Percentiles rank a stretch among this genome's conserved stretches.
phyloP scores from a whole-genome alignment of 2,797 vertebrate genomes.

The Eleutherodactylus coqui region DNA sequence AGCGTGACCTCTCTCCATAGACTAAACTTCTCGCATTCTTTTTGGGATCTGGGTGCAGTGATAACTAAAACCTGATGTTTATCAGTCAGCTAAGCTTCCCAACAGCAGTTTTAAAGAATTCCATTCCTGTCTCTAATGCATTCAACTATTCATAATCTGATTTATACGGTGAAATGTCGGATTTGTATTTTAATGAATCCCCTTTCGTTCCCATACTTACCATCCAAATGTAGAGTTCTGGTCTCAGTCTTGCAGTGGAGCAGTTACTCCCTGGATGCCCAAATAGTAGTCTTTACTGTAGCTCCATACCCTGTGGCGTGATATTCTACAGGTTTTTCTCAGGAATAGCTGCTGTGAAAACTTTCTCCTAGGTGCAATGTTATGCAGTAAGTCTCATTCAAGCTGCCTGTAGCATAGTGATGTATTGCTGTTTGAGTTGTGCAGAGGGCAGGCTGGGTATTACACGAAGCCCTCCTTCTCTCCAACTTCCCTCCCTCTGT shows the following conservation, averaged over 20 bases:
- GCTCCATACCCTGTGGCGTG: neutral
- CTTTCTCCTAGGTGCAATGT: slow-evolving; percentile 6
- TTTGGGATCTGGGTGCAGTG: slow-evolving; percentile 7
- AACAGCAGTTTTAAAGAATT: neutral
- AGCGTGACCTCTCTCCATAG: slow-evolving; percentile 1
- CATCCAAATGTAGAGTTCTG: slow-evolving; percentile 12
- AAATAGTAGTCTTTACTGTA: neutral
- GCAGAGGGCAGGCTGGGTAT: slow-evolving; percentile 18
- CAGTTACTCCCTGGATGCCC: neutral
- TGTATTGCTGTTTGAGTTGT: slow-evolving; percentile 34
- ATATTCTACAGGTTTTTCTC: neutral
- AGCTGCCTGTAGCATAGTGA: slow-evolving; percentile 25
- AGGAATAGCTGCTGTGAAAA: neutral
- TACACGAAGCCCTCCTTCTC: slow-evolving; percentile 43
- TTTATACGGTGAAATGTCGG: neutral
- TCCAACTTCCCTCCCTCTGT: slow-evolving; percentile 43
- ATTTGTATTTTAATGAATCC: neutral
- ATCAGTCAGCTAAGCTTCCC: neutral
- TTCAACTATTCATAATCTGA: neutral
- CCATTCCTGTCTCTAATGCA: neutral
- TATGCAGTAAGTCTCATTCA: neutral
- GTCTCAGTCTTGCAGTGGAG: neutral
- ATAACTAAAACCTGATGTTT: slow-evolving; percentile 18
- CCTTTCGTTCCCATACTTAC: slow-evolving; percentile 25
- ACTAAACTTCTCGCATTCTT: slow-evolving; percentile 13